Conservation (phyloP, 2,888 invertebrate species). For the Temnothorax ravouxi region DNA sequence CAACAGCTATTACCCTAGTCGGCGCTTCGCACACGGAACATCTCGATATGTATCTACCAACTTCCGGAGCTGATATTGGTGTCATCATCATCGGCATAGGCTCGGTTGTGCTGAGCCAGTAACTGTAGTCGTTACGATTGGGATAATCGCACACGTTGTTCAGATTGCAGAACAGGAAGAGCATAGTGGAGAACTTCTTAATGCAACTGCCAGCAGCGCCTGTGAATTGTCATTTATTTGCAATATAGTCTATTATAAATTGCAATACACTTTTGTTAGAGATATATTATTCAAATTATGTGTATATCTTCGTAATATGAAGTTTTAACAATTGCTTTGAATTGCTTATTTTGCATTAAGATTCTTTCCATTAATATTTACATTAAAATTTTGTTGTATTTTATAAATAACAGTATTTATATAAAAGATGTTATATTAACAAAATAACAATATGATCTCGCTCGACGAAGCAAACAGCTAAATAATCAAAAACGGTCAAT, state of each 20-base stretch:
- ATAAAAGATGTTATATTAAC: background rate
- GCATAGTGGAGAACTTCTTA: conserved; percentile 97
- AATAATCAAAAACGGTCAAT: too few relatives aligned
- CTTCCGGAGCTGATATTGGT: conserved; percentile 94
- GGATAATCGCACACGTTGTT: conserved; percentile 98
- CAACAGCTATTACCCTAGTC: conserved; percentile 95
- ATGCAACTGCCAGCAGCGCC: conserved; percentile 97
- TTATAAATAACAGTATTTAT: background rate
- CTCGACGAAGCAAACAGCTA: too few relatives aligned
- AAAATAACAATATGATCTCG: background rate
- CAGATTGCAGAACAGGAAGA: conserved; percentile 97
- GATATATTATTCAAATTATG: background rate
- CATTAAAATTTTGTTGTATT: conserved; percentile 4
- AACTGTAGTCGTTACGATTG: conserved; percentile 98
- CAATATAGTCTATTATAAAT: background rate
- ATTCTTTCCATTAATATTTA: background rate
- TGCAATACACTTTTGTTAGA: background rate
- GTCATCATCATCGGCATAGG: conserved; percentile 98
- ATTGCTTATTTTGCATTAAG: background rate
- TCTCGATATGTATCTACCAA: conserved; percentile 96
- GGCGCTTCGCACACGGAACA: conserved; percentile 98
- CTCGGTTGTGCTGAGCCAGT: conserved; percentile 98
- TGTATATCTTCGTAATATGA: background rate
- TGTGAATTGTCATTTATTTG: conserved; percentile 81
- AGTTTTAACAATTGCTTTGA: background rate